Evolutionary conservation across 2,888 invertebrate genomes (phyloP).

Genomic region (Clostera curtula): DNA sequence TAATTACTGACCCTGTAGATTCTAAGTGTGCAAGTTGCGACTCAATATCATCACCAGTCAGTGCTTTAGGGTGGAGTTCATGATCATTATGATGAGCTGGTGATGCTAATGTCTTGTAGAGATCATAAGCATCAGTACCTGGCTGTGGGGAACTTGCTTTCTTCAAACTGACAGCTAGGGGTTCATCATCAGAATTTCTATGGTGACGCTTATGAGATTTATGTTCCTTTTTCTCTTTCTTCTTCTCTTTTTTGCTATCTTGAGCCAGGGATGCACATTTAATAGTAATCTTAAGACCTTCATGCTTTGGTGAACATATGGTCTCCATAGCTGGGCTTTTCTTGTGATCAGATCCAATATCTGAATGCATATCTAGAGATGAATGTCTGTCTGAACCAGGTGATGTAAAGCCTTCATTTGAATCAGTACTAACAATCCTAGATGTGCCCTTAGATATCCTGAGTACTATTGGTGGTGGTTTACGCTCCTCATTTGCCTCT

Average conservation of each 20-base stretch:
- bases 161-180: too few relatives aligned
- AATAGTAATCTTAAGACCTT: constrained; percentile 69
- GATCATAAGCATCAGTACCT: constrained; percentile 65
- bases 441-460: constrained; percentile 88
- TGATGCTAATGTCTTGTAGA: constrained; percentile 70
- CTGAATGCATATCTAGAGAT: constrained; percentile 62
- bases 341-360: constrained; percentile 56
- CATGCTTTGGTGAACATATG: constrained; percentile 67
- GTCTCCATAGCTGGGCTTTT: constrained; percentile 60
- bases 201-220: constrained; percentile 69
- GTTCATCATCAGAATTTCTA: constrained; percentile 55
- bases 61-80: constrained; percentile 32
- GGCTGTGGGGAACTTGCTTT: constrained; percentile 67
- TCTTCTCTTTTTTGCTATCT: constrained; percentile 61
- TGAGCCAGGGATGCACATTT: constrained; percentile 59
- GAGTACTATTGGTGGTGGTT: constrained; percentile 88
- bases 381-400: constrained; percentile 70
- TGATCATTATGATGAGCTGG: constrained; percentile 48
- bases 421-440: constrained; percentile 78
- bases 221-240: constrained; percentile 69
- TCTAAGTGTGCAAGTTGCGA: constrained; percentile 52
- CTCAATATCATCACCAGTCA: constrained; percentile 51
- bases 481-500: constrained; percentile 61
- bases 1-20: constrained; percentile 34
- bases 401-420: constrained; percentile 76